These are phyloP conservation scores for Meloidogyne hapla DNA, from an alignment of 1,140 invertebrate species.

Conservation along the genomic window DNA sequence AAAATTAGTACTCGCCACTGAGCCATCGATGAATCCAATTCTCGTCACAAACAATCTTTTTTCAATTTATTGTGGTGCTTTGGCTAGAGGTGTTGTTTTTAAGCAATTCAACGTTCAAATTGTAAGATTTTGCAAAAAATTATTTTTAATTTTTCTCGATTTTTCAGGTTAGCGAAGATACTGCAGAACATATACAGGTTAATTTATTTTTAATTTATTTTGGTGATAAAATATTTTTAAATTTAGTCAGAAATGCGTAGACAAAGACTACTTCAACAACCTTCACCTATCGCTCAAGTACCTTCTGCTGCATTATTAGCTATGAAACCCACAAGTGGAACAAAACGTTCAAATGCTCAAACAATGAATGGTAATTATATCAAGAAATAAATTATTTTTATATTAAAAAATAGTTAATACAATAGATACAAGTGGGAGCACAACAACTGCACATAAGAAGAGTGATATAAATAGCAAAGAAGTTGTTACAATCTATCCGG, in stretches of 20 bases:
- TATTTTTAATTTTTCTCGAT: background rate
- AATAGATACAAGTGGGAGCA: constrained; percentile 47
- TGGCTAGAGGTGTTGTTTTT: constrained; percentile 49
- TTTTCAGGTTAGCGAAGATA: constrained; percentile 53
- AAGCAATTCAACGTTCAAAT: constrained; percentile 54
- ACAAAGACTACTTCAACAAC: constrained; percentile 61
- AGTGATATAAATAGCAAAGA: constrained; percentile 63
- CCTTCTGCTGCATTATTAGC: constrained; percentile 54
- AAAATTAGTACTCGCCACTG: constrained; percentile 45
- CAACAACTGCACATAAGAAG: constrained; percentile 62
- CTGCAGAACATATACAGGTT: constrained; percentile 62
- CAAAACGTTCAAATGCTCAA: constrained; percentile 48
- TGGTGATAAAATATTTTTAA: constrained; percentile 1
- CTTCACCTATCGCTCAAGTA: constrained; percentile 55
- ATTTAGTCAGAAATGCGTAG: constrained; percentile 58
- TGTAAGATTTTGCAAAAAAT: background rate
- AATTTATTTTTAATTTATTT: background rate
- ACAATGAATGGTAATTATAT: constrained; percentile 28
- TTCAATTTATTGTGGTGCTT: constrained; percentile 55
- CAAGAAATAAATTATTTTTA: constrained; percentile 19
- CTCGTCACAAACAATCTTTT: constrained; percentile 56
- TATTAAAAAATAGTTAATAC: constrained; percentile 7
- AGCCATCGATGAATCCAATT: constrained; percentile 52
- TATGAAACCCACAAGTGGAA: constrained; percentile 53
- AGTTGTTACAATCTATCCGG: constrained; percentile 60